These are phyloP conservation scores for Cyclargus thomasi DNA, from an alignment of 1,140 invertebrate genomes.

Conservation along the genomic window DNA sequence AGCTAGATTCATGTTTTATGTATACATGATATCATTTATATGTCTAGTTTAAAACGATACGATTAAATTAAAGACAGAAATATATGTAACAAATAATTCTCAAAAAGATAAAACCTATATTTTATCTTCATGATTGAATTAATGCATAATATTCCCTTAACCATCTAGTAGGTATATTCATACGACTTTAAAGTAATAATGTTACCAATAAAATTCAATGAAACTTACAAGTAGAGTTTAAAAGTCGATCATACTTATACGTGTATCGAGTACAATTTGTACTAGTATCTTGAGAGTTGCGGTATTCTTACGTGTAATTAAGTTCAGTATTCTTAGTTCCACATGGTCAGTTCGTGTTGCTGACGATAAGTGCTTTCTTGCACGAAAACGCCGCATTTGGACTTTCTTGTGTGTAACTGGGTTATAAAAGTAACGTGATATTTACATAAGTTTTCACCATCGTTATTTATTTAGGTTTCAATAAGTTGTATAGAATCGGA, in stretches of 20 bases:
- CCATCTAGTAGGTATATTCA: too few relatives aligned
- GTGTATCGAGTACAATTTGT: not conserved
- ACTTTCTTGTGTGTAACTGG: slow-evolving; percentile 15
- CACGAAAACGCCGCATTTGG: slow-evolving; percentile 28
- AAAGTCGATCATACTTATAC: not conserved
- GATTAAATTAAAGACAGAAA: too few relatives aligned
- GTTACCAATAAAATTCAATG: too few relatives aligned
- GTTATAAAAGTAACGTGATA: not conserved
- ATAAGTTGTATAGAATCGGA: not conserved
- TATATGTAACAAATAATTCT: too few relatives aligned
- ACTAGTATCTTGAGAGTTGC: not conserved
- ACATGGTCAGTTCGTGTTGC: slow-evolving; percentile 25
- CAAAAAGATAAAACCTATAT: too few relatives aligned
- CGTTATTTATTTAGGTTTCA: not conserved
- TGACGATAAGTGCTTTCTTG: slow-evolving; percentile 28
- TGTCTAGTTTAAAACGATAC: too few relatives aligned
- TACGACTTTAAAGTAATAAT: too few relatives aligned
- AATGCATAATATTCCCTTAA: too few relatives aligned
- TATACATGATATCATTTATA: too few relatives aligned
- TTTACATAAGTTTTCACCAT: not conserved
- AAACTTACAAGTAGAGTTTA: not conserved
- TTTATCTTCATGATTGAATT: too few relatives aligned
- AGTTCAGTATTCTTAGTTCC: slow-evolving; percentile 28
- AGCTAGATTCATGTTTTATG: too few relatives aligned
- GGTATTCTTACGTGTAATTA: slow-evolving; percentile 28